Evolutionary conservation across 2,797 vertebrate genomes (phyloP).

Genomic region (Erithacus rubecula): DNA sequence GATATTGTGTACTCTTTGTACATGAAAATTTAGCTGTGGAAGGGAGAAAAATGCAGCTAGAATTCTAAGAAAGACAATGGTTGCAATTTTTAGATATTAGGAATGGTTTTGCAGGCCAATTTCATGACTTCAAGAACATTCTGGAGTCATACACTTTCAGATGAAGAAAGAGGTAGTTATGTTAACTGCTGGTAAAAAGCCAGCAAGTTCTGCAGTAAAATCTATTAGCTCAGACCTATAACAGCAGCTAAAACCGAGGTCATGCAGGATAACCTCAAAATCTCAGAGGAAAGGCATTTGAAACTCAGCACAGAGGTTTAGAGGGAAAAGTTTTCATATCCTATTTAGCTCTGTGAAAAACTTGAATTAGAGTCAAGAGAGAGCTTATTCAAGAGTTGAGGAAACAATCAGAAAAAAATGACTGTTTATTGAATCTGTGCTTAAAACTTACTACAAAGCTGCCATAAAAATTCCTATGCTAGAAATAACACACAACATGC

Average conservation of each 20-base stretch:
- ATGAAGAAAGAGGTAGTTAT: not conserved
- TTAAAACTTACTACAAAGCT: not conserved
- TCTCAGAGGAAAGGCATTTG: conserved; percentile 24
- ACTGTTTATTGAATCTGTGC: not conserved
- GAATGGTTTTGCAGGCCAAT: not conserved
- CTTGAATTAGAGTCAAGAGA: not conserved
- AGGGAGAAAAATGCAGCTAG: not conserved
- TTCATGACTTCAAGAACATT: not conserved
- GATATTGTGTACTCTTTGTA: not conserved
- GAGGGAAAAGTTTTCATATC: not conserved
- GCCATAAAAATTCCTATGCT: not conserved
- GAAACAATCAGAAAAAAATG: not conserved
- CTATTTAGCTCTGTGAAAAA: not conserved
- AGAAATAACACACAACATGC: not conserved
- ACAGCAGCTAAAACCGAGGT: not conserved
- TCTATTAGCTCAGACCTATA: not conserved
- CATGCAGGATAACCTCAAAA: not conserved
- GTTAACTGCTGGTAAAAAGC: not conserved
- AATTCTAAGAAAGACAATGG: not conserved
- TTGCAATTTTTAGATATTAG: not conserved
- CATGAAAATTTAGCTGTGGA: not conserved
- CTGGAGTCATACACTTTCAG: not conserved
- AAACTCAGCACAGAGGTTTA: not conserved
- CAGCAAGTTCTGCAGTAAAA: conserved; percentile 8
- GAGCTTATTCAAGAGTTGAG: not conserved